Base-by-base conservation (phyloP, 2,113 vertebrate species). In the Ancistrus triradiatus region DNA sequence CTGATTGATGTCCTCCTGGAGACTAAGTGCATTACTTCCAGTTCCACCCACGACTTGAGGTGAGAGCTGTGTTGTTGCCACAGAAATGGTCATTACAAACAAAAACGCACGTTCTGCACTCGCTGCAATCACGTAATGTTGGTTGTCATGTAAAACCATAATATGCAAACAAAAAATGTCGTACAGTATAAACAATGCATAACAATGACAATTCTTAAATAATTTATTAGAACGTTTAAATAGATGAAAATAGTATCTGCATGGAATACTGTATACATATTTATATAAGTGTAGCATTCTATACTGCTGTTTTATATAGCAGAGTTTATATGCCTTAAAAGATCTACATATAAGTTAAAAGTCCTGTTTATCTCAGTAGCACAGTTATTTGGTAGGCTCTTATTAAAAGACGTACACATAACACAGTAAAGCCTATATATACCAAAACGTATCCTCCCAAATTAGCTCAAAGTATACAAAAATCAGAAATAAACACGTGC, bases 1-100 rank as follows among this genome's bases (percentile, higher is more conserved):
- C 2, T 68, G 50, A 69, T 59, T 63, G 63, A 73, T 74, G 40
- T 58, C 40, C 22, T 21, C 52, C 46, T 61, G 15, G n/a, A 21
- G 19, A 51, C 28, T 55, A 68, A 40, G 65, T 69, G 11, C 68
- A 69, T 64, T 75, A 63, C 69, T 73, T 56, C 57, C 53, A 35
- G 46, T 49, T 10, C 52, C 17, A 25, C 51, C 59, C 22, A 51
- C 55, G 46, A 63, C 62, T 50, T 13, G 7, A 69, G 50, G 18
- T 63, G 59, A 68, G 70, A 60, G 50, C 40, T 25, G 27, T 19
- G 31, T 28, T 49, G 42, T 73, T 74, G 50, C 73, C 22, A 59
- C 21, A 38, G 68, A 48, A 50, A 59, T 44, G 37, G n/a, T 59
- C 53, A 64, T 68, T 64, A 53, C 38, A 67, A 63, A 63, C 24